These are phyloP conservation scores for Ageneiosus marmoratus DNA, from an alignment of 2,113 vertebrate genomes.

Conservation along the genomic window DNA sequence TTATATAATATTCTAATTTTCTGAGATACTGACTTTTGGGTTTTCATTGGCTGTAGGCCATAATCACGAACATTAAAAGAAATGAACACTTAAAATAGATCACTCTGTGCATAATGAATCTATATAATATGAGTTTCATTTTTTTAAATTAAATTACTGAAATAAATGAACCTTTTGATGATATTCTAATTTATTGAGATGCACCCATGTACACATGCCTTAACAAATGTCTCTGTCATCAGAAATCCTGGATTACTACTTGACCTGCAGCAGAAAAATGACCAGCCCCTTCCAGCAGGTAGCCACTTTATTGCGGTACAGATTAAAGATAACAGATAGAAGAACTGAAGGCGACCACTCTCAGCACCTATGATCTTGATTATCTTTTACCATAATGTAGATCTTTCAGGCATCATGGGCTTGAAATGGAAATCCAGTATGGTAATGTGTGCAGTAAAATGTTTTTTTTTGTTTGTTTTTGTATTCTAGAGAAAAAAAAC, in stretches of 20 bases:
- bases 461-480: background rate
- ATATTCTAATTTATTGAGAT: too few relatives aligned
- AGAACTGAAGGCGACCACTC: background rate
- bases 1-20: too few relatives aligned
- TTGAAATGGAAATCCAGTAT: background rate
- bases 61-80: too few relatives aligned
- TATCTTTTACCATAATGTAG: background rate
- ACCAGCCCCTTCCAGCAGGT: constrained; percentile 90
- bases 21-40: too few relatives aligned
- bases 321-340: background rate
- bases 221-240: constrained; percentile 50
- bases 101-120: too few relatives aligned
- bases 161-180: too few relatives aligned
- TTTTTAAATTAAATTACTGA: too few relatives aligned
- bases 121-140: too few relatives aligned
- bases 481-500: background rate
- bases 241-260: constrained; percentile 90
- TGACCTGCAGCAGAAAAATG: constrained; percentile 82
- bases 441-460: background rate
- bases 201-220: background rate
- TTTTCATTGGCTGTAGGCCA: too few relatives aligned
- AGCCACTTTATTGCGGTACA: constrained; percentile 29
- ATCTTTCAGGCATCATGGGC: background rate
- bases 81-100: too few relatives aligned
- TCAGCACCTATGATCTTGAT: background rate